Base-by-base conservation (phyloP, 2,797 vertebrate genomes). In the Poliocrania exsul region DNA sequence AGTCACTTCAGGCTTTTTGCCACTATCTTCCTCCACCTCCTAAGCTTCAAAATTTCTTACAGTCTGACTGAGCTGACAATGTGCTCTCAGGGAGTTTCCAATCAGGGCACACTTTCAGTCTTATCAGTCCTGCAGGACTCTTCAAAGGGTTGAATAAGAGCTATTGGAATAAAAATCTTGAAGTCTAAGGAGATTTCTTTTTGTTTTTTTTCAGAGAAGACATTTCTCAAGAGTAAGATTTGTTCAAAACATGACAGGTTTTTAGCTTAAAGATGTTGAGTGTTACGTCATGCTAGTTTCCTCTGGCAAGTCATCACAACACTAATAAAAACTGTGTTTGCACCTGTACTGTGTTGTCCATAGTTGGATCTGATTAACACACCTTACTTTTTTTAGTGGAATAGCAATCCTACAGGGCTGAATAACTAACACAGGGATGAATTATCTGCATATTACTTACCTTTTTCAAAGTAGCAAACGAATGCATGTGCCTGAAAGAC, bases 1-100 rank as follows among this genome's bases (percentile, higher is more conserved):
- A 89, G 40, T 67, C 69, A 91, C 57, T 81, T 88, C 69, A 85
- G 57, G 20, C 35, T 71, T 91, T 95, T 89, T 85, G 65, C 75
- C 57, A 80, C 53, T n/a, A 6, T 11, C 29, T 80, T 88, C 42
- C 46, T 85, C 40, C 19, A 33, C 80, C 6, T 5, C 13, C 21
- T 0, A 0, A 67, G 42, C n/a, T 91, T 78, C 1, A 0, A 71
- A 69, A 81, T 92, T 87, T 88, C 61, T 90, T 75, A 81, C 6
- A 60, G 11, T 72, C 18, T 83, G 89, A 91, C 38, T 82, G 85
- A 71, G 47, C 57, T 93, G 78, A 81, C 78, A 89, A 31, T 13
- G 15, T 71, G 54, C 25, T 78, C 82, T 53, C 40, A 28, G 71
- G 78, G 49, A 9, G 13, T 74, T 70, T 80, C 38, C 57, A 88